Evolutionary conservation across 2,797 vertebrate genomes (phyloP).

Genomic region (Mus caroli): DNA sequence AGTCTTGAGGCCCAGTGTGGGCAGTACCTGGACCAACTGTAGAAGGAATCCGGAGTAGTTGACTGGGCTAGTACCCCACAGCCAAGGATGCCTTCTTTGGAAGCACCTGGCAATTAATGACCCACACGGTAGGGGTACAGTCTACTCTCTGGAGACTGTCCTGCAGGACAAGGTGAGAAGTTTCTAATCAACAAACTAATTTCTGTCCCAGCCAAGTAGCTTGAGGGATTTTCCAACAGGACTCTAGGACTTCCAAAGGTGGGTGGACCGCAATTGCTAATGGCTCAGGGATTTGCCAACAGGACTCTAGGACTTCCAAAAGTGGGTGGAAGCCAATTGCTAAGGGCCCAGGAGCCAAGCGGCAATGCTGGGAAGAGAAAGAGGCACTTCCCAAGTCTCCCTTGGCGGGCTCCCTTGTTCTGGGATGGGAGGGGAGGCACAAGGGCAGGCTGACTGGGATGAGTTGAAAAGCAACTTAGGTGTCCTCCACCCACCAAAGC

Average conservation of each 20-base stretch:
- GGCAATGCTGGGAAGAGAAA: rapidly evolving
- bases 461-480: rapidly evolving
- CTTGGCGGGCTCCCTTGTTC: neutral
- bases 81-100: neutral
- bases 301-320: neutral
- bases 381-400: neutral
- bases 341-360: neutral
- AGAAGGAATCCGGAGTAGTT: rapidly evolving
- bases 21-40: neutral
- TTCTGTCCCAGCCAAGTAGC: neutral
- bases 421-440: no score
- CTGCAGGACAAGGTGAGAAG: neutral
- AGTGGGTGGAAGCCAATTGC: neutral
- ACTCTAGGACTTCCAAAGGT: neutral
- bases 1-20: neutral
- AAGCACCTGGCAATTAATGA: neutral
- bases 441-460: rapidly evolving
- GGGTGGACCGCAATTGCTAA: neutral
- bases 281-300: neutral
- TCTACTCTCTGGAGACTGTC: neutral
- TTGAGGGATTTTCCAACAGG: neutral
- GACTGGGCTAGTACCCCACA: neutral
- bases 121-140: no score
- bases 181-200: neutral
- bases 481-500: neutral